Base-by-base conservation (phyloP, 1,140 invertebrate genomes). In the Pachyrhynchus sulphureomaculatus region DNA sequence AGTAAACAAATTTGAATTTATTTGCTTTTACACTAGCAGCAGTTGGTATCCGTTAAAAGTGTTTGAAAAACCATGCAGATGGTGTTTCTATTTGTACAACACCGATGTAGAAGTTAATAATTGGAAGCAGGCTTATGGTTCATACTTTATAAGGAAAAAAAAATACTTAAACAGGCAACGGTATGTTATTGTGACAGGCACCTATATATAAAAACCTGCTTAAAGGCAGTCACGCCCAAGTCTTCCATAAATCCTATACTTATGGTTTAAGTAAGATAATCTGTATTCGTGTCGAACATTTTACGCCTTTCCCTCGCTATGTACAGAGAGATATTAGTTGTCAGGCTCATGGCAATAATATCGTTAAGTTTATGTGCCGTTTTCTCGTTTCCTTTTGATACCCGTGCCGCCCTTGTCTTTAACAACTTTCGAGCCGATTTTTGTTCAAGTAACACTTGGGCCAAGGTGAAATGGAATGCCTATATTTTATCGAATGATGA, bases 321-420 rank as follows among this genome's bases (percentile, higher is more conserved):
- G 41, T 45, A 42, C 36, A 23, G 58, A 33, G 58, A 45, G 51
- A 53, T 61, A 61, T 61, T 53, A 52, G 58, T 61, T 61, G 58
- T 61, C 58, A 61, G 36, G 29, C 26, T 29, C 10, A 39, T 12
- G 33, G 49, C 48, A 61, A 61, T 61, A 52, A 61, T 53, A 53
- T 53, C 49, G 17, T 55, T 41, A 55, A 62, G 32, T 62, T 55
- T 62, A 55, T 62, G 60, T 62, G 51, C 42, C 34, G 42, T 58
- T 58, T 58, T 41, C 36, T 52, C 36, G 32, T 33, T 23, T 52
- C 23, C 44, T 48, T 59, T 48, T 51, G 56, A 51, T 51, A 49
- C 36, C 32, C 39, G 33, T 45, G 42, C 54, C 44, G 54, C 33
- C 33, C 48, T 36, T 20, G 36, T 12, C 20, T 20, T 57, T 57